Evolutionary conservation across 92 coral and sea anemone genomes (phyloP), one percentile per base, ranked within the genome.

Genomic region (Phenganax stokvisi): DNA sequence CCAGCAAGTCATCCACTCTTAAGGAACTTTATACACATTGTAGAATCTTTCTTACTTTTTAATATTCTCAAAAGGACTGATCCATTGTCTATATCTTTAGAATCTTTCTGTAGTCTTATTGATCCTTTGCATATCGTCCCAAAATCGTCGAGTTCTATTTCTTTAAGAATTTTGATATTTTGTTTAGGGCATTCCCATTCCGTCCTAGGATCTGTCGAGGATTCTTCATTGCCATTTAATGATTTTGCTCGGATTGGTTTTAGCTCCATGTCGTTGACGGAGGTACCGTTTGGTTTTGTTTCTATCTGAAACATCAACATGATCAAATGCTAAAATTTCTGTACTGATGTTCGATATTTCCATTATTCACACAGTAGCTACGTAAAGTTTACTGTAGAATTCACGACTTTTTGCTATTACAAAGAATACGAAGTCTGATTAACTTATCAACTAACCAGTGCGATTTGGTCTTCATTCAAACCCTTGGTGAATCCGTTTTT

Each of bases 181-280:
- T 27, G 57, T 29, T 27, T 61, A 16, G 82, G 37, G 29, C 82
- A 78, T 44, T 78, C 82, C 82, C 82, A 78, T 15, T 78, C 72
- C 29, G 58, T 61, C 51, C 20, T 47, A 28, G 66, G 51, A 31
- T 76, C 66, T 37, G 72, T 78, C 10, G 72, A 61, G 25, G 82
- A 78, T 8, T 78, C 82, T 17, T 54, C 72, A 53, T 78, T 62
- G 57, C 71, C 59, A 25, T 25, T 44, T 7, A 62, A 6, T 16
- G 72, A 58, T 78, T 60, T 78, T 78, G 82, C 82, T 52, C 82
- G 65, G 29, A 78, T 15, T 62, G 82, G 82, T 17, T 78, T 78
- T 37, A 62, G 25, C 37, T 78, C 82, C 56, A 51, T 61, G 6
- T 51, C 59, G 29, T 44, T 44, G 52, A 51, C 71, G 47, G 65